Evolutionary conservation across 2,888 invertebrate species (phyloP), one percentile per base, ranked within the genome.

Genomic region (Cyclophora albipunctata): DNA sequence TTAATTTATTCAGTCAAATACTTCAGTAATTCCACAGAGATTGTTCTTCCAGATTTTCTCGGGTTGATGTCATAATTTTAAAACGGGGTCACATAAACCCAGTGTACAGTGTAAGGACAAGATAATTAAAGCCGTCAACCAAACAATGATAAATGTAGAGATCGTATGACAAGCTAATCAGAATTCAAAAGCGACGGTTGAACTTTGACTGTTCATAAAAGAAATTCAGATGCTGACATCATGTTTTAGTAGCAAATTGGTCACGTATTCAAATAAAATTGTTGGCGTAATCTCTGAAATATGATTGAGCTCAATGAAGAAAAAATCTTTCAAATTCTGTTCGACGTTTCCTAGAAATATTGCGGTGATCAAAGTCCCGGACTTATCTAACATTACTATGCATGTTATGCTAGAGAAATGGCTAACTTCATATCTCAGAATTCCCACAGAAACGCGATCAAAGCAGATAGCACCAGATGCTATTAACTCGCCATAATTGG

Each of bases 121-220:
- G 67, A 65, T 79, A 82, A 83, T 84, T 82, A 74, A 58, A 71
- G 58, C 63, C 69, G 81, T 80, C 79, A 75, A 79, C 73, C 67
- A 72, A 74, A 81, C 69, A 72, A 82, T 81, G 80, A 81, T 80
- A 73, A 75, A 83, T 78, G 59, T 71, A 68, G 60, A 58, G 67
- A 71, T 70, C 70, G 69, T 70, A 66, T 71, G 69, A 67, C 61
- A 63, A 59, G 59, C 69, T 80, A 73, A 84, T 86, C 77, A 81
- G 67, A 77, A 86, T 86, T 86, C 86, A 78, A 66, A 64, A 60
- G 63, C 64, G 72, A 77, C 72, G 66, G 77, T 78, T 84, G 80
- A 85, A 78, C 84, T 83, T 78, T 84, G 78, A 73, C 75, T 37
- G 71, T 76, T 71, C 73, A 62, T 77, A 69, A 74, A 49, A 42